Evolutionary conservation across 1,140 invertebrate species (phyloP), one percentile per base, ranked within the genome.

Genomic region (Hylaeus anthracinus): DNA sequence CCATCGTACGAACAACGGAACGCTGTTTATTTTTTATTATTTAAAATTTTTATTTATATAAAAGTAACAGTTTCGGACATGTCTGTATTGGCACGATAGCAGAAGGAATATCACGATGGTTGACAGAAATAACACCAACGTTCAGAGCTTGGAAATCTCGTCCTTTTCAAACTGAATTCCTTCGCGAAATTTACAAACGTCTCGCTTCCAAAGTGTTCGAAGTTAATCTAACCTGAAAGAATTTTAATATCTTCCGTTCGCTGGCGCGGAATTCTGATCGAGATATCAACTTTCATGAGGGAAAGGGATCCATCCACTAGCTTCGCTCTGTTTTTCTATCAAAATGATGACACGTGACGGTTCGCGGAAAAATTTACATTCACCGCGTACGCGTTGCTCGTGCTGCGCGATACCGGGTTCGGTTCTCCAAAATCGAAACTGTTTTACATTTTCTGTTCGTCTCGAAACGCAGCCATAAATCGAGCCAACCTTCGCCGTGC

Each of bases 361-460:
- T 60, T 77, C 55, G 66, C 45, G 65, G 26, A 39, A 3, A 75
- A 77, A 77, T 77, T 77, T 70, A 48, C 58, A 77, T 77, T 60
- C 15, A 8, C 74, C 74, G n/a, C 45, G 65, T 67, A 69, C 51
- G n/a, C 73, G 73, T 14, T 14, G 53, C 53, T 12, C 48, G 51
- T 15, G 41, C 0, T 12, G 5, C 12, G 5, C 63, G 64, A 58
- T 63, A 39, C 48, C 71, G 12, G 55, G 72, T 73, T 73, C 15
- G 58, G 58, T 60, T 61, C 45, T n/a, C 58, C 26, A 37, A 53
- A 74, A 77, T 37, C 43, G 55, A 9, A 45, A 55, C 74, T 51
- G 65, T 15, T 77, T 77, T 77, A 60, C 74, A 77, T 77, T 77
- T 60, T 77, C 74, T 41, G 67, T 70, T 60, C 69, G 48, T 48